Evolutionary conservation across 1,140 invertebrate species (phyloP), one percentile per base, ranked within the genome.

Genomic region (Drosophila neocordata): DNA sequence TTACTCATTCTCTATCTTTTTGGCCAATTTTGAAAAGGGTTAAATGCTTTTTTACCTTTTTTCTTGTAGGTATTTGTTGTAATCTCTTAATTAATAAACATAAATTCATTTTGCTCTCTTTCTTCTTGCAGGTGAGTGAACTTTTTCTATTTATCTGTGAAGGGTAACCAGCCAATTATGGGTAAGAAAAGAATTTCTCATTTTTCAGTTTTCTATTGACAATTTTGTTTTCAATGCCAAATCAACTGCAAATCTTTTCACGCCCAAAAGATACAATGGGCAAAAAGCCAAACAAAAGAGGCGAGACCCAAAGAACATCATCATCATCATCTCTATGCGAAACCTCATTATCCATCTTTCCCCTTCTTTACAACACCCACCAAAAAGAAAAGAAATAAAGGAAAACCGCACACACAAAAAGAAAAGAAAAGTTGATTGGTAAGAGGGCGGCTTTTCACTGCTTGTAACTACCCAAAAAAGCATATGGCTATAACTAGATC

Each of bases 11-110:
- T 31, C 22, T 24, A 5, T 12, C 11, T 9, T 38, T 12, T 41
- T 77, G 27, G 27, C 27, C 27, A 31, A 62, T 62, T 64, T 63
- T 87, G 83, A 87, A 73, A 79, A 88, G 83, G 83, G 83, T 72
- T 58, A 78, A 71, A 72, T 44, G 48, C 31, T 56, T 31, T 31
- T 31, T 31, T 31, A 31, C 27, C 27, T 31, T 31, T 24, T 24
- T 35, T 20, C 58, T 59, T 48, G 27, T 31, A 20, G 15, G 12
- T 31, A 18, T 52, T 73, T 56, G 55, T 35, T 24, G 48, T 82
- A 76, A 87, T 87, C 82, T 79, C 88, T 87, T 87, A 87, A 87
- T 87, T 87, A 79, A 81, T 85, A 77, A 68, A 53, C 69, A 88
- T 88, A 78, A 85, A 51, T 66, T 70, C 27, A 31, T 31, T 31